Conservation (phyloP, 2,888 invertebrate species). For the Amaurobius ferox region DNA sequence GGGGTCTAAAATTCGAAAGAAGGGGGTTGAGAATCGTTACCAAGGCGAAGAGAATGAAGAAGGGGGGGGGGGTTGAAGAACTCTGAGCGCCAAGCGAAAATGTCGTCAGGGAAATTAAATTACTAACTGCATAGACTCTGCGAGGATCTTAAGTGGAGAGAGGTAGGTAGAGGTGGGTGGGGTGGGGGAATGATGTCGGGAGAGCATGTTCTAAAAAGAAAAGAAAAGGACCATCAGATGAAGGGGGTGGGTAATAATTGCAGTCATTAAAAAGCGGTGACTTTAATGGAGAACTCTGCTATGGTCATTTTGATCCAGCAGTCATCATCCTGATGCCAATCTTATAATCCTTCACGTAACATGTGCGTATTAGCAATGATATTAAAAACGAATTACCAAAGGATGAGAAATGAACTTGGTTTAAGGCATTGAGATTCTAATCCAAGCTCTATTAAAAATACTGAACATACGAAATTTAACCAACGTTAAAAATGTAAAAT, state of each 20-base stretch:
- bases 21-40: slow-evolving; percentile 64
- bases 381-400: no score
- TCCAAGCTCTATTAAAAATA: no score
- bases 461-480: no score
- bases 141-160: slow-evolving; percentile 50
- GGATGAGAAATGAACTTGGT: no score
- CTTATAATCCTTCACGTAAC: no score
- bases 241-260: slow-evolving; percentile 39
- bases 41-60: slow-evolving; percentile 68
- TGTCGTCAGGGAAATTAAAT: slow-evolving; percentile 73
- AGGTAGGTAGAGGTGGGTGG: not conserved
- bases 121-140: slow-evolving; percentile 70
- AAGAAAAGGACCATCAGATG: slow-evolving; percentile 42
- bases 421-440: no score
- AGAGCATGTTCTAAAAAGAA: slow-evolving; percentile 55
- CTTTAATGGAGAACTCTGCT: not conserved
- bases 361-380: no score
- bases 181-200: slow-evolving; percentile 46
- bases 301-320: no score
- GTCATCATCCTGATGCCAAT: no score
- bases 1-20: slow-evolving; percentile 31
- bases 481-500: no score
- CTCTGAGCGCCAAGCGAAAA: slow-evolving; percentile 63
- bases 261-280: slow-evolving; percentile 6
- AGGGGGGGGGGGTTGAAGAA: slow-evolving; percentile 22